Evolutionary conservation across 1,140 invertebrate genomes (phyloP).

Genomic region (Archivesica marissinica): DNA sequence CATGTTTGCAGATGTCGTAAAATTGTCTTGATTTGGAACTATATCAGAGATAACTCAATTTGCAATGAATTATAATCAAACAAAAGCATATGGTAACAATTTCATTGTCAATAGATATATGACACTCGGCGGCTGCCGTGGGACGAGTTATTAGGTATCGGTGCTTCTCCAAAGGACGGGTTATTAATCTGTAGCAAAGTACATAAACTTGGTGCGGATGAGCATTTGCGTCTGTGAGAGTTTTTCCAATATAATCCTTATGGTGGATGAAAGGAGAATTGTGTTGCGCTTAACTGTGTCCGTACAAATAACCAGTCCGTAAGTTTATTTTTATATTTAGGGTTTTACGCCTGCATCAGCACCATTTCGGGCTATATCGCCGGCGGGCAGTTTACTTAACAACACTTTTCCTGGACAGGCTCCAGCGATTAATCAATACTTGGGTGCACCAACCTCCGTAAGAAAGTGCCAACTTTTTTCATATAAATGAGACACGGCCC

Average conservation of each 20-base stretch:
- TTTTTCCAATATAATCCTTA: background rate
- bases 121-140: background rate
- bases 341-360: too few relatives aligned
- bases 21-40: conserved; percentile 61
- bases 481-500: too few relatives aligned
- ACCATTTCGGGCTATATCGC: too few relatives aligned
- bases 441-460: too few relatives aligned
- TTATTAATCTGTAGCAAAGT: conserved; percentile 5
- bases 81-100: conserved; percentile 62
- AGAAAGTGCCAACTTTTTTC: too few relatives aligned
- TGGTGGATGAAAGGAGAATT: too few relatives aligned
- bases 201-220: conserved; percentile 43
- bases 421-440: too few relatives aligned
- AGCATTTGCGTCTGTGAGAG: background rate
- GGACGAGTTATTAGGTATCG: conserved; percentile 29
- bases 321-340: too few relatives aligned
- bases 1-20: conserved; percentile 59
- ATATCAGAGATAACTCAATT: conserved; percentile 58
- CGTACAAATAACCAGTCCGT: too few relatives aligned
- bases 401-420: too few relatives aligned
- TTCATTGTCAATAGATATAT: conserved; percentile 52
- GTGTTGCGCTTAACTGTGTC: too few relatives aligned
- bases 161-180: background rate
- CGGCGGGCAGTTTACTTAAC: too few relatives aligned
- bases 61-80: conserved; percentile 60